Conservation (phyloP, 1,140 invertebrate genomes). For the Argopecten irradians region DNA sequence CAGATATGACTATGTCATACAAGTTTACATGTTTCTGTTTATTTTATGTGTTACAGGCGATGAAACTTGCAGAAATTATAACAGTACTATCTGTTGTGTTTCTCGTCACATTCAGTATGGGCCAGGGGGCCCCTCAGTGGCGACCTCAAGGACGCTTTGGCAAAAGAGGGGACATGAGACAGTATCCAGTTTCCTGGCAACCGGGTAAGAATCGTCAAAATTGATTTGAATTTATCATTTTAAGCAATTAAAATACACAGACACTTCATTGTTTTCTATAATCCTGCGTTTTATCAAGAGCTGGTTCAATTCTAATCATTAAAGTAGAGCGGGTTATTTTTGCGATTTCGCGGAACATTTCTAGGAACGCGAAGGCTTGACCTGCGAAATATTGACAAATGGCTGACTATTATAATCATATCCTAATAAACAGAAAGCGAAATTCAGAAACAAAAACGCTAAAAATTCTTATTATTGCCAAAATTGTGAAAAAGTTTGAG, state of each 20-base stretch:
- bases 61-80: conserved; percentile 57
- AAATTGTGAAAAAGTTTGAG: no score
- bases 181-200: conserved; percentile 47
- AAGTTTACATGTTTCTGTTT: no score
- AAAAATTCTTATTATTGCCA: no score
- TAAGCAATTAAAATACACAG: background rate
- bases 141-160: conserved; percentile 60
- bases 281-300: background rate
- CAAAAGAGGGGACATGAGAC: conserved; percentile 50
- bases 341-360: background rate
- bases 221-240: background rate
- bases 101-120: conserved; percentile 52
- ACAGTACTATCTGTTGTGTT: conserved; percentile 52
- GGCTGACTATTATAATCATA: background rate
- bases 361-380: background rate
- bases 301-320: no score
- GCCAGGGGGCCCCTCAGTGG: conserved; percentile 60
- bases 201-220: conserved; percentile 38
- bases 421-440: no score
- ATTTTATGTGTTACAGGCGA: conserved; percentile 52
- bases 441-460: no score
- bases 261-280: background rate
- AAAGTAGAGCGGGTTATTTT: background rate
- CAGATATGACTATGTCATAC: no score
- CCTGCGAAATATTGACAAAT: no score